Conservation (phyloP, 2,888 invertebrate genomes). For the Anarsia innoxiella region DNA sequence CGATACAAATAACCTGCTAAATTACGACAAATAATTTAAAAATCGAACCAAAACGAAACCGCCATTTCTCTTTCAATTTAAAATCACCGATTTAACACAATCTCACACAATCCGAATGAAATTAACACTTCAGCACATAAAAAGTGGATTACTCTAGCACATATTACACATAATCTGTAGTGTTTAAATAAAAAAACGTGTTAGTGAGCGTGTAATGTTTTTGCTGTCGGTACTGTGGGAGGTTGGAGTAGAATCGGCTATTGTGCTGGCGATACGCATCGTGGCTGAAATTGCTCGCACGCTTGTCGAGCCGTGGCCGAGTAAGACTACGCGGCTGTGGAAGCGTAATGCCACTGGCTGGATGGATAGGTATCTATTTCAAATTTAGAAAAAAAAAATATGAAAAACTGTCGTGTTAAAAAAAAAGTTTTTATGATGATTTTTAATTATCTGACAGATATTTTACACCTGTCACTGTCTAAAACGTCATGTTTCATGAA, state of each 20-base stretch:
- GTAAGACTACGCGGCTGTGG: constrained; percentile 11
- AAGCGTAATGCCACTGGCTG: constrained; percentile 19
- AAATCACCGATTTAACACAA: constrained; percentile 22
- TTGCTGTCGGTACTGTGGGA: constrained; percentile 33
- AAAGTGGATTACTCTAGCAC: constrained; percentile 16
- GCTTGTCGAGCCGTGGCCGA: too few species aligned
- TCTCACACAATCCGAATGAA: constrained; percentile 1
- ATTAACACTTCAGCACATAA: constrained; percentile 10
- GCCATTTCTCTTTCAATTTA: too few species aligned
- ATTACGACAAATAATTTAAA: too few species aligned
- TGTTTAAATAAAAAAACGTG: constrained; percentile 20
- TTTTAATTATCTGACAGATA: too few species aligned
- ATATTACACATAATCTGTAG: constrained; percentile 16
- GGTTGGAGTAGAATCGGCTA: constrained; percentile 29
- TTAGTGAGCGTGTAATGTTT: constrained; percentile 21
- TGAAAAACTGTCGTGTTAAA: background rate
- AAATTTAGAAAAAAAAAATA: constrained; percentile 11
- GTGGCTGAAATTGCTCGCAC: constrained; percentile 36
- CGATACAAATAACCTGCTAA: too few species aligned
- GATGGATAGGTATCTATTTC: too few species aligned
- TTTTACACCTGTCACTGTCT: too few species aligned
- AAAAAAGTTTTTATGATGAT: too few species aligned
- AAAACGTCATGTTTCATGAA: too few species aligned
- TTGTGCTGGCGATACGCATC: constrained; percentile 49
- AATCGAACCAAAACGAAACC: too few species aligned